Evolutionary conservation across 2,113 vertebrate species (phyloP).

Genomic region (Callionymus lyra): DNA sequence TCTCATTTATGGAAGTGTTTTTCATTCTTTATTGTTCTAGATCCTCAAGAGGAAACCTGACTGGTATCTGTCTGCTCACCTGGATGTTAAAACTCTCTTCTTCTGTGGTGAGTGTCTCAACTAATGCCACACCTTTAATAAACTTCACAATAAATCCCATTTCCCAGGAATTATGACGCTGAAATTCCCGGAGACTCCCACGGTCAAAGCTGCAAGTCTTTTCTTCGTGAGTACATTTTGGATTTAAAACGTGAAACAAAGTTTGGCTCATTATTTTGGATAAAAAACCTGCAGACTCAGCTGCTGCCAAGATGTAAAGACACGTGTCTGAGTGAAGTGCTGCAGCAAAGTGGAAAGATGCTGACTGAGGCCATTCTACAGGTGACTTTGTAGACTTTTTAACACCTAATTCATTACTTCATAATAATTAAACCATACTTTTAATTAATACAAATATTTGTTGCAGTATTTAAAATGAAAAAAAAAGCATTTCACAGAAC

Average conservation of each 20-base stretch:
- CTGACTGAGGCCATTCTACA: constrained; percentile 85
- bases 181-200: constrained; percentile 88
- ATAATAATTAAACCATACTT: too few relatives aligned
- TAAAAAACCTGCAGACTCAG: constrained; percentile 73
- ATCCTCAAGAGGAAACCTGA: constrained; percentile 88
- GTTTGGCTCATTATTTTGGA: too few relatives aligned
- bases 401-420: too few relatives aligned
- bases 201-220: constrained; percentile 82
- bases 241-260: background rate
- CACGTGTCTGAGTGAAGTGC: constrained; percentile 73
- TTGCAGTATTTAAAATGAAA: too few relatives aligned
- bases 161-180: constrained; percentile 89
- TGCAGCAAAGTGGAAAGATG: constrained; percentile 82
- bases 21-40: constrained; percentile 41
- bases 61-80: constrained; percentile 78
- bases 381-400: constrained; percentile 54
- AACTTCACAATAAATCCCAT: constrained; percentile 3
- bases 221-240: constrained; percentile 84
- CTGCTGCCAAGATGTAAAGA: constrained; percentile 83
- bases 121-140: too few relatives aligned
- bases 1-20: background rate
- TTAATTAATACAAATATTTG: too few relatives aligned
- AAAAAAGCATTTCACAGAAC: too few relatives aligned
- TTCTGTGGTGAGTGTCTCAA: constrained; percentile 80
- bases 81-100: constrained; percentile 88